These are phyloP conservation scores for Lampris megalopsis DNA, from an alignment of 2,113 vertebrate species.

Conservation along the genomic window DNA sequence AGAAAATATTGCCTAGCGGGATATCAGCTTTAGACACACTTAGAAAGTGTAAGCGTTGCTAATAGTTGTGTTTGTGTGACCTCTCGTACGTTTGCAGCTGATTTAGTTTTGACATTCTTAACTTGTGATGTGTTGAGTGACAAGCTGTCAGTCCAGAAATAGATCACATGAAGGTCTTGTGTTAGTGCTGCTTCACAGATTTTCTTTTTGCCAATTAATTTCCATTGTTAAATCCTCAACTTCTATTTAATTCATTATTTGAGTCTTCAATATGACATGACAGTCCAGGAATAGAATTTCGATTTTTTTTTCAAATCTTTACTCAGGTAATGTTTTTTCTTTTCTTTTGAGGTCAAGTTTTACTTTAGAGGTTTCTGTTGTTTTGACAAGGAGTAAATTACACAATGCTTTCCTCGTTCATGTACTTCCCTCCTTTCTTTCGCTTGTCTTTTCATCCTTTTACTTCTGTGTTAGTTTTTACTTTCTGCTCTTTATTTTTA, in stretches of 20 bases:
- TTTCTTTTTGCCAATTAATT: background rate
- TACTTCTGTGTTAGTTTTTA: background rate
- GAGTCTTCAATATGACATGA: background rate
- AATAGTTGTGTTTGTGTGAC: background rate
- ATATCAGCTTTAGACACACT: constrained; percentile 22
- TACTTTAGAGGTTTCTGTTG: background rate
- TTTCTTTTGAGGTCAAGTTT: background rate
- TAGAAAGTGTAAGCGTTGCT: background rate
- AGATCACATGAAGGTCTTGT: background rate
- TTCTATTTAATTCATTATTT: background rate
- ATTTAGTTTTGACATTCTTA: background rate
- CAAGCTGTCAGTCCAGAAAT: background rate
- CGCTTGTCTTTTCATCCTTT: background rate
- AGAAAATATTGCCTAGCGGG: constrained; percentile 26
- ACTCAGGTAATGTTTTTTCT: background rate
- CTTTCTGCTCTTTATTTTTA: background rate
- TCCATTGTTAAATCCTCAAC: background rate
- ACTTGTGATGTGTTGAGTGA: constrained; percentile 3
- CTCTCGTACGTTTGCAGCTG: background rate
- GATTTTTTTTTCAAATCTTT: background rate
- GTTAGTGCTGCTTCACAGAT: background rate
- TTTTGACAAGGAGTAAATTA: background rate
- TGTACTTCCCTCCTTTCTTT: background rate
- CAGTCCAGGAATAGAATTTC: background rate
- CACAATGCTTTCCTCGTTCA: background rate